Conservation (phyloP, 1,140 invertebrate genomes). For the Panulirus ornatus region DNA sequence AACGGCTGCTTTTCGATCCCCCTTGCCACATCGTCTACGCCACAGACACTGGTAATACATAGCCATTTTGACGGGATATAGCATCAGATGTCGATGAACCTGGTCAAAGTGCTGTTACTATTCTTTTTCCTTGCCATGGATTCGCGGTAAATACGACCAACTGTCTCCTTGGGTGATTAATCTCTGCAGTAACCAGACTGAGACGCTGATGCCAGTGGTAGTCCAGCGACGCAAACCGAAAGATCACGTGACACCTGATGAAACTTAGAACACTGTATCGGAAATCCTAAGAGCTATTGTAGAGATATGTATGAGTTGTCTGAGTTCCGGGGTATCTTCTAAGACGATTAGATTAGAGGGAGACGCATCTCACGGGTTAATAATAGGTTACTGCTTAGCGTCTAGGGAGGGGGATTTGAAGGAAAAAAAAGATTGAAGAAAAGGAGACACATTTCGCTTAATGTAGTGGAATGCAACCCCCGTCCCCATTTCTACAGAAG, state of each 20-base stretch:
- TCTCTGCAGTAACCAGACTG: neutral
- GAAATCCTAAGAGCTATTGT: constrained; percentile 28
- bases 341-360: neutral
- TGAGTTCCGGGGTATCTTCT: constrained; percentile 20
- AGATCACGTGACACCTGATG: neutral
- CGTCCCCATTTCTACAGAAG: neutral
- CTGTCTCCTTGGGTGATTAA: neutral
- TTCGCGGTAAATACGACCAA: neutral
- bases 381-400: neutral
- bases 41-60: constrained; percentile 55
- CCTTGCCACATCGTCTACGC: constrained; percentile 42
- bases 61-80: constrained; percentile 57
- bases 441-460: neutral
- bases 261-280: constrained; percentile 13
- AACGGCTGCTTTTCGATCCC: constrained; percentile 58
- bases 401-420: no score
- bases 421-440: no score
- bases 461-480: neutral
- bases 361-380: neutral
- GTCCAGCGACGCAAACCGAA: neutral
- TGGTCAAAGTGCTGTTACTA: neutral
- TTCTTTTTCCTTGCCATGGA: neutral
- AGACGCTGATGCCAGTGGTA: neutral
- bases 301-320: constrained; percentile 50
- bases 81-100: constrained; percentile 15